Evolutionary conservation across 2,797 vertebrate species (phyloP).

Genomic region (Eidolon dupreanum): DNA sequence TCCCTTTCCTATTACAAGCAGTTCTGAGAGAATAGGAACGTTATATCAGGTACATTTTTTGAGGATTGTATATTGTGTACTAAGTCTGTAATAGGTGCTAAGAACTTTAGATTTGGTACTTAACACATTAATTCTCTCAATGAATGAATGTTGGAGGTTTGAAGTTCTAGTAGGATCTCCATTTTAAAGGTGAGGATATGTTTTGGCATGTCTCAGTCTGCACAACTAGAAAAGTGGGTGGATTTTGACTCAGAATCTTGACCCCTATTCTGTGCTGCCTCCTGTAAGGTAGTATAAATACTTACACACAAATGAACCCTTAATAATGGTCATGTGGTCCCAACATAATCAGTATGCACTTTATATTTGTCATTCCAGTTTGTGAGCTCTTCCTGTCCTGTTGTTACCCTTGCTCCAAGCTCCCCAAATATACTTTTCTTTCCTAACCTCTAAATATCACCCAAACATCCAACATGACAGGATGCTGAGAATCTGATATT

Average conservation of each 20-base stretch:
- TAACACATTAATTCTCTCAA: not conserved
- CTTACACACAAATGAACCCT: not conserved
- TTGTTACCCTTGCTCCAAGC: not conserved
- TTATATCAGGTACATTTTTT: not conserved
- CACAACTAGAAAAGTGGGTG: not conserved
- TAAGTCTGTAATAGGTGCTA: not conserved
- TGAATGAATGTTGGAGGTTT: not conserved
- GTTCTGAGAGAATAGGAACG: not conserved
- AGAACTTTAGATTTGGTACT: not conserved
- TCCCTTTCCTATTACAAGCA: not conserved
- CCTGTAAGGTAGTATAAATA: not conserved
- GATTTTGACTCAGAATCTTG: not conserved
- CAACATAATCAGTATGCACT: not conserved
- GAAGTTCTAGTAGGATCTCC: not conserved
- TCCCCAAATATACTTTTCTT: not conserved
- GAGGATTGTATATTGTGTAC: not conserved
- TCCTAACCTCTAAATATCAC: not conserved
- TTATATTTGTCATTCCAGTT: not conserved
- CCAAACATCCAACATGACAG: not conserved
- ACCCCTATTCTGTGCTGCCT: not conserved
- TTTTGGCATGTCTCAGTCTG: not conserved
- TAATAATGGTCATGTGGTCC: too few species aligned
- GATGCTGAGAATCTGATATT: not conserved
- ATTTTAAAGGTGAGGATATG: not conserved
- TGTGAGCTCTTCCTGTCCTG: not conserved